Conservation (phyloP, 2,888 invertebrate genomes). For the Rhagium mordax region DNA sequence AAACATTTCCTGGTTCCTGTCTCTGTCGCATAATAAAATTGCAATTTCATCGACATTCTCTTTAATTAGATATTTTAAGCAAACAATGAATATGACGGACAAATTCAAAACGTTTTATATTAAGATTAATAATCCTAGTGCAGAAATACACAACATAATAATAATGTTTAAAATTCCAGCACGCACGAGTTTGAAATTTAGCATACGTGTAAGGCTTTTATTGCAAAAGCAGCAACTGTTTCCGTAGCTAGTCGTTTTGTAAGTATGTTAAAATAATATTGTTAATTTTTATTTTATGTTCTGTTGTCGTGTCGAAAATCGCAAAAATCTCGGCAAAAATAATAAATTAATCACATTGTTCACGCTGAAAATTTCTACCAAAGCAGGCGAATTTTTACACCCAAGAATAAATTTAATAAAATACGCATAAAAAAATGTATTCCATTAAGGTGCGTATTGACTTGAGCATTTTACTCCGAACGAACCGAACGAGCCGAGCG, state of each 20-base stretch:
- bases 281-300: slow-evolving; percentile 22
- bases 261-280: slow-evolving; percentile 21
- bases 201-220: slow-evolving; percentile 24
- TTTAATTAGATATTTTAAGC: neutral
- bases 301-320: slow-evolving; percentile 5
- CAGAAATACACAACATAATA: slow-evolving; percentile 26
- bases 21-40: too few species aligned
- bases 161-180: slow-evolving; percentile 20
- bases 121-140: slow-evolving; percentile 9
- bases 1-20: too few species aligned
- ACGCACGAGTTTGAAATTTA: slow-evolving; percentile 16
- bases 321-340: too few species aligned
- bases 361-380: neutral
- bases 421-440: too few species aligned
- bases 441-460: too few species aligned
- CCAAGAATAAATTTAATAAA: neutral
- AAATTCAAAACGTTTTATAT: slow-evolving; percentile 11
- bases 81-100: neutral
- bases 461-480: too few species aligned
- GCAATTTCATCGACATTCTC: too few species aligned
- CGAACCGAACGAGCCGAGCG: too few species aligned
- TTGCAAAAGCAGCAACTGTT: slow-evolving; percentile 1
- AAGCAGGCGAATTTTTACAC: neutral
- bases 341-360: slow-evolving; percentile 1
- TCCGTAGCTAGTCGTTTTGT: neutral